Conservation (phyloP, 2,888 invertebrate species). For the Atrina japonica region DNA sequence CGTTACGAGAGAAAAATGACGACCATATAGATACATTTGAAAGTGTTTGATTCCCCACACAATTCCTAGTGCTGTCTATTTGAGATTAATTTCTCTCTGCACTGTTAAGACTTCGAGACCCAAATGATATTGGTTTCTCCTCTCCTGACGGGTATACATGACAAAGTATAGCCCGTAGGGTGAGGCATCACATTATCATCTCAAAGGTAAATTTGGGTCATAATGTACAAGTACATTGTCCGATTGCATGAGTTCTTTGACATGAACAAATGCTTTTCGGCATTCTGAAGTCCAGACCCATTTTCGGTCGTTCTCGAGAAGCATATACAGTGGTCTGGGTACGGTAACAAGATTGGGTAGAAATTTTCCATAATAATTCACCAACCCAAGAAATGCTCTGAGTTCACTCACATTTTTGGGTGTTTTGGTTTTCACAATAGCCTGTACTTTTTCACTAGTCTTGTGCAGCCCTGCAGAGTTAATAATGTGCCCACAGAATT, state of each 20-base stretch:
- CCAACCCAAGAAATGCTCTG: too few relatives aligned
- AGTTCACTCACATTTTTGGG: slow-evolving; percentile 27
- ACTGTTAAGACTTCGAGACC: slow-evolving; percentile 78
- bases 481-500: slow-evolving; percentile 46
- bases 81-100: slow-evolving; percentile 78
- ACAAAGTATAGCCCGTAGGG: slow-evolving; percentile 72
- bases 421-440: slow-evolving; percentile 25
- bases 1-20: slow-evolving; percentile 45
- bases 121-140: slow-evolving; percentile 78
- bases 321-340: slow-evolving; percentile 24
- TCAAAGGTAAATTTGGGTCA: too few relatives aligned
- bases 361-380: too few relatives aligned
- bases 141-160: slow-evolving; percentile 43
- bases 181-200: too few relatives aligned
- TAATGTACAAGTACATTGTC: too few relatives aligned
- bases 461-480: slow-evolving; percentile 36
- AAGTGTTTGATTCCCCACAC: slow-evolving; percentile 79
- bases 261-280: slow-evolving; percentile 46
- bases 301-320: slow-evolving; percentile 34
- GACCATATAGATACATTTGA: slow-evolving; percentile 72
- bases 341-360: neutral
- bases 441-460: slow-evolving; percentile 38
- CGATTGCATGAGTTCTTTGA: slow-evolving; percentile 55
- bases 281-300: slow-evolving; percentile 45
- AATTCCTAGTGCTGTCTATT: slow-evolving; percentile 78